A percentile compares a stretch with the other conserved stretches of the same genome.
Evolutionary conservation across 53 echinoderm and acorn worm genomes (phyloP).

Genomic region (Patiria pectinifera): DNA sequence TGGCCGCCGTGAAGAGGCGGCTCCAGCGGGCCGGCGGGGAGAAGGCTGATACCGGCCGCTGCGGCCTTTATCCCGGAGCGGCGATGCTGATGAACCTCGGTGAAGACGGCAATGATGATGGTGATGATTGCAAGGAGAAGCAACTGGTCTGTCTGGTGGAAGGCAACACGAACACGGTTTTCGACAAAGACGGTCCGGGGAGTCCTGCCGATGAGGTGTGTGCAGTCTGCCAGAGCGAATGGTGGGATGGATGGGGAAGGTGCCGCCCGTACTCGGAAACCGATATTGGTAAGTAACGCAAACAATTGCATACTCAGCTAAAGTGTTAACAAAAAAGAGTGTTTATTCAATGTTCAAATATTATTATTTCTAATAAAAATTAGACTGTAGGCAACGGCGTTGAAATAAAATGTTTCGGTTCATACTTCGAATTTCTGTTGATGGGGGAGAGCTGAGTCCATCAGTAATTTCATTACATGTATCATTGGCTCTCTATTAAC

Average conservation of each 20-base stretch:
- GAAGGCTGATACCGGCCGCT: background rate
- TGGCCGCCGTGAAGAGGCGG: background rate
- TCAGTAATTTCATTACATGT: too few species aligned
- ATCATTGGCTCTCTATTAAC: too few species aligned
- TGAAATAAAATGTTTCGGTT: too few species aligned
- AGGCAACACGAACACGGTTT: background rate
- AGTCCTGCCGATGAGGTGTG: slow-evolving; percentile 9
- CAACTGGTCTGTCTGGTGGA: background rate
- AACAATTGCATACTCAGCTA: background rate
- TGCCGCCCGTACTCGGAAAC: slow-evolving; percentile 62
- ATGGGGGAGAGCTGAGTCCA: too few species aligned
- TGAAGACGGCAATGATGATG: background rate
- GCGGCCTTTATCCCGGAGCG: background rate
- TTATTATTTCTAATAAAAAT: too few species aligned
- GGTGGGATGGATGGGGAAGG: slow-evolving; percentile 68
- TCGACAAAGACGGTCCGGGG: background rate
- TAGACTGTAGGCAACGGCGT: too few species aligned
- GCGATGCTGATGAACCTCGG: background rate
- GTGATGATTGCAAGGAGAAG: background rate
- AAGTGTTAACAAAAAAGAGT: background rate
- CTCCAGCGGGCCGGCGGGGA: background rate
- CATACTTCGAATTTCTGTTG: too few species aligned
- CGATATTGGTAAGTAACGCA: slow-evolving; percentile 64
- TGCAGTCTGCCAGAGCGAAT: slow-evolving; percentile 63
- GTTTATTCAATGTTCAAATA: too few species aligned